These are phyloP conservation scores for Cottus gobio DNA, from an alignment of 2,113 vertebrate species.

Conservation along the genomic window DNA sequence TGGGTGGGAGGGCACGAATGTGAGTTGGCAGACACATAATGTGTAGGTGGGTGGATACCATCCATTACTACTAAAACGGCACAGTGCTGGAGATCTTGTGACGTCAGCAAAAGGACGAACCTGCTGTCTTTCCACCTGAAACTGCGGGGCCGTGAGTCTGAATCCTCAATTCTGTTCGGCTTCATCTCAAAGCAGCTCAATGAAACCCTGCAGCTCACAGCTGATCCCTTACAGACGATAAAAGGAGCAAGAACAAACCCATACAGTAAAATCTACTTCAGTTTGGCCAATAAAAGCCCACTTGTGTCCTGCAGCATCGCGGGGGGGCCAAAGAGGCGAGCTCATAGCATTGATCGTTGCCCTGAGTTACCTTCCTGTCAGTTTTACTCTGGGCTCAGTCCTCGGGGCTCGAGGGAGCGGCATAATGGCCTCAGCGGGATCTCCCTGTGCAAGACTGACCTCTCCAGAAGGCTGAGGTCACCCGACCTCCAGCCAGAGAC, in stretches of 20 bases:
- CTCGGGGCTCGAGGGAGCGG: conserved; percentile 34
- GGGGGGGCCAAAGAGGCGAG: conserved; percentile 24
- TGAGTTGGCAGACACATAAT: conserved; percentile 59
- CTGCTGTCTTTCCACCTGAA: conserved; percentile 11
- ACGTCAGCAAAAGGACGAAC: conserved; percentile 22
- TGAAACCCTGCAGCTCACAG: conserved; percentile 45
- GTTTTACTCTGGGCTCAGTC: conserved; percentile 47
- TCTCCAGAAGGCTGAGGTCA: conserved; percentile 60
- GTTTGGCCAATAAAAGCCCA: conserved; percentile 22
- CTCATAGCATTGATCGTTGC: conserved; percentile 45
- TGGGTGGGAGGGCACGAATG: conserved; percentile 38
- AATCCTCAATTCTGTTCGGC: neutral
- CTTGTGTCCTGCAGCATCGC: conserved; percentile 30
- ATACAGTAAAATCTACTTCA: conserved; percentile 7
- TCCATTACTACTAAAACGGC: conserved; percentile 41
- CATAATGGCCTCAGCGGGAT: conserved; percentile 54
- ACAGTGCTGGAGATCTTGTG: conserved; percentile 15
- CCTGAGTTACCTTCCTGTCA: conserved; percentile 59
- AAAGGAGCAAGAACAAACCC: conserved; percentile 18
- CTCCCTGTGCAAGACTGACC: conserved; percentile 48
- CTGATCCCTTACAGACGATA: conserved; percentile 36
- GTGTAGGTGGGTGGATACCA: conserved; percentile 54
- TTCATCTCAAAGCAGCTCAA: neutral
- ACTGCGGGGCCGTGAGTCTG: conserved; percentile 19
- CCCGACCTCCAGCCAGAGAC: conserved; percentile 15